Conservation (phyloP, 2,888 invertebrate species). For the Panopea generosa region DNA sequence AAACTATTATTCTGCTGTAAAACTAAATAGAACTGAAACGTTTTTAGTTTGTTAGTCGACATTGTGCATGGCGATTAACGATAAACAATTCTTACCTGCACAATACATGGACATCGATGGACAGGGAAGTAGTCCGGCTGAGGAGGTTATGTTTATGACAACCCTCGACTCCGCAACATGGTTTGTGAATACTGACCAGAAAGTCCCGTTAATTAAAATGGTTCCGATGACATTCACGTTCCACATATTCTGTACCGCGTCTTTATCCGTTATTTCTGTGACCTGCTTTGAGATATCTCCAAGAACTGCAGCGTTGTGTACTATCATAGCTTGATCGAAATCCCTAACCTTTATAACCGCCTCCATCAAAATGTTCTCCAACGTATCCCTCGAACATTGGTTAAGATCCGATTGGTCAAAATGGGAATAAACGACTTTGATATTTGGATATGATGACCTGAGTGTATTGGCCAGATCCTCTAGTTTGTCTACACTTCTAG, state of each 20-base stretch:
- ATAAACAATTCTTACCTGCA: too few relatives aligned
- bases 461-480: conserved; percentile 86
- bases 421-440: conserved; percentile 34
- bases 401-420: conserved; percentile 70
- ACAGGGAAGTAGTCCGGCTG: conserved; percentile 92
- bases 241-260: conserved; percentile 89
- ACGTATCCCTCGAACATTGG: conserved; percentile 48
- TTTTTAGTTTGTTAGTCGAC: too few relatives aligned
- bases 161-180: conserved; percentile 60
- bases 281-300: conserved; percentile 90
- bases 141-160: conserved; percentile 94
- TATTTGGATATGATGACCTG: conserved; percentile 17
- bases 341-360: conserved; percentile 40
- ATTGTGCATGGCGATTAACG: too few relatives aligned
- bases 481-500: conserved; percentile 90
- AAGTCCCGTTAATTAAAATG: conserved; percentile 86
- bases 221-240: conserved; percentile 92
- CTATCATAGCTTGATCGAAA: conserved; percentile 90
- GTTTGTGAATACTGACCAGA: conserved; percentile 88
- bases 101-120: conserved; percentile 94
- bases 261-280: conserved; percentile 88
- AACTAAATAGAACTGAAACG: too few relatives aligned
- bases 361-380: conserved; percentile 58
- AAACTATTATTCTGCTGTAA: too few relatives aligned
- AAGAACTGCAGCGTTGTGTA: conserved; percentile 95